phyloP scores from a whole-genome alignment of 2,888 invertebrate species.

The Drosophila fulvimacula region DNA sequence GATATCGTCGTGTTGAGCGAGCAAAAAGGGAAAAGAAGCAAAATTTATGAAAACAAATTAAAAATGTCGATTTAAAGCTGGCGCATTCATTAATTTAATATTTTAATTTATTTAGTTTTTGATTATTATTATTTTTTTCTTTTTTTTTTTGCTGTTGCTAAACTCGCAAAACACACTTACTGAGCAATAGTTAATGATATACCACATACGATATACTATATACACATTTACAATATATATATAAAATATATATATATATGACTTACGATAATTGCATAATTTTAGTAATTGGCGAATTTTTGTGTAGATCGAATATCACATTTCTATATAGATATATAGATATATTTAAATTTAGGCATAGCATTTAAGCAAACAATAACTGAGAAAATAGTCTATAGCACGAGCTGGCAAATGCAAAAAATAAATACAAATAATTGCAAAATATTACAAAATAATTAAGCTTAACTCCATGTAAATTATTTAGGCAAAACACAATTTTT shows the following conservation, averaged over 20 bases:
- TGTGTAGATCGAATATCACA: slow-evolving; percentile 76
- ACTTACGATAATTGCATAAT: slow-evolving; percentile 59
- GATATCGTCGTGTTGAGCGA: slow-evolving; percentile 80
- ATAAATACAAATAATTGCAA: slow-evolving; percentile 4
- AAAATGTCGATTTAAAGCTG: slow-evolving; percentile 47
- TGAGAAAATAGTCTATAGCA: slow-evolving; percentile 52
- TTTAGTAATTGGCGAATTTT: slow-evolving; percentile 81
- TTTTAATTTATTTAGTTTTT: slow-evolving; percentile 1
- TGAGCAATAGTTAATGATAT: slow-evolving; percentile 75
- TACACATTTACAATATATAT: slow-evolving; percentile 45
- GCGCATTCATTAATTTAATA: slow-evolving; percentile 44
- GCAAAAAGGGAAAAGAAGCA: slow-evolving; percentile 58
- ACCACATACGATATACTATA: slow-evolving; percentile 50
- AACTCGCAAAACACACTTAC: slow-evolving; percentile 74
- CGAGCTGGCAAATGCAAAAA: slow-evolving; percentile 59
- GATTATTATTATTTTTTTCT: too few relatives aligned
- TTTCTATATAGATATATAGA: slow-evolving; percentile 57
- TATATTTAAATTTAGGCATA: slow-evolving; percentile 56
- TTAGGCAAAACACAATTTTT: slow-evolving; percentile 61
- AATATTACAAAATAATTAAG: slow-evolving; percentile 31
- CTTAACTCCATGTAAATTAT: slow-evolving; percentile 61
- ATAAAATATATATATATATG: slow-evolving; percentile 27
- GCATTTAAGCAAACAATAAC: slow-evolving; percentile 54
- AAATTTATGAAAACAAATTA: slow-evolving; percentile 16
- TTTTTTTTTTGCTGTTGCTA: slow-evolving; percentile 50